These are phyloP conservation scores for Drosophila mayri DNA, from an alignment of 1,140 invertebrate genomes.

Conservation along the genomic window DNA sequence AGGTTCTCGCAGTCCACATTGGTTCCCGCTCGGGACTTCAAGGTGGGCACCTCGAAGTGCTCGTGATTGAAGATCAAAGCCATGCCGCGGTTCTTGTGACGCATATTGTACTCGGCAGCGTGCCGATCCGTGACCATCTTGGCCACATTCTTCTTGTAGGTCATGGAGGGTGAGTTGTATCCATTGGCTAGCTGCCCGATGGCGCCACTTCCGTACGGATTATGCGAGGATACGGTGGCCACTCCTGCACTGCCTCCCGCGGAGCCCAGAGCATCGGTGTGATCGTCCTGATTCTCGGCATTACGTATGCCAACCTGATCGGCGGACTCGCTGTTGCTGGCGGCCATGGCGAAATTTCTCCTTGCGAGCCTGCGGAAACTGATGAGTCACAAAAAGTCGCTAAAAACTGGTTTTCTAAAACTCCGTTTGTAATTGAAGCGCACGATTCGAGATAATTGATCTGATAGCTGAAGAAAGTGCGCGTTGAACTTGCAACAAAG, in stretches of 20 bases:
- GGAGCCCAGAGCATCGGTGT: constrained; percentile 72
- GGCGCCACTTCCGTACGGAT: constrained; percentile 62
- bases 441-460: constrained; percentile 14
- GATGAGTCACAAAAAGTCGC: constrained; percentile 63
- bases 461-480: constrained; percentile 1
- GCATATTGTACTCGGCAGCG: constrained; percentile 94
- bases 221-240: constrained; percentile 18
- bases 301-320: constrained; percentile 73
- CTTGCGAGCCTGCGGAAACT: constrained; percentile 45
- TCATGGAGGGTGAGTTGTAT: constrained; percentile 49
- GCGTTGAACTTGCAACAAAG: constrained; percentile 40
- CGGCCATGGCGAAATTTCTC: constrained; percentile 66
- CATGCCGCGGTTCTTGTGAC: constrained; percentile 91
- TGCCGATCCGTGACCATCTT: constrained; percentile 89
- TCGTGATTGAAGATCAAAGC: constrained; percentile 98
- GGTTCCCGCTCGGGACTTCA: constrained; percentile 89
- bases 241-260: constrained; percentile 19
- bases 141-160: constrained; percentile 80
- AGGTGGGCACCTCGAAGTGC: constrained; percentile 88
- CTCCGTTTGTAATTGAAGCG: constrained; percentile 1
- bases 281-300: constrained; percentile 59
- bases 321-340: constrained; percentile 52
- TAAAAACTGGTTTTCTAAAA: constrained; percentile 35
- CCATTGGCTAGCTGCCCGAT: constrained; percentile 78
- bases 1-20: constrained; percentile 91